Evolutionary conservation across 2,888 invertebrate species (phyloP).

Genomic region (Unio pictorum): DNA sequence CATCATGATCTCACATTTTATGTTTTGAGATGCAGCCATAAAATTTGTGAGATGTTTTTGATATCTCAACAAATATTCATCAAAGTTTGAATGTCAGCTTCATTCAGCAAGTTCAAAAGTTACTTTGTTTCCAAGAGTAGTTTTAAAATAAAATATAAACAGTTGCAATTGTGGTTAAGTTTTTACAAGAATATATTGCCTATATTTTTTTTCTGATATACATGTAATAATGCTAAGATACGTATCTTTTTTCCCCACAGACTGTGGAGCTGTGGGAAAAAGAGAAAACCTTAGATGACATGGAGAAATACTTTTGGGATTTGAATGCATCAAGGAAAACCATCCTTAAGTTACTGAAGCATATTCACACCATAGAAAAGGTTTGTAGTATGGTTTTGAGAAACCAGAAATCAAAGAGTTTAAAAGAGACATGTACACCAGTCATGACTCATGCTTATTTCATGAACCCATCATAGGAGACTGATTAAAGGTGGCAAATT

Average conservation of each 20-base stretch:
- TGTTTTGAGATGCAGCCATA: too few species aligned
- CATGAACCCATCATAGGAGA: not conserved
- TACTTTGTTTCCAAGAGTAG: too few species aligned
- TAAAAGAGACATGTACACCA: not conserved
- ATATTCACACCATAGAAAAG: slow-evolving; percentile 33
- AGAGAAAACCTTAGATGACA: slow-evolving; percentile 86
- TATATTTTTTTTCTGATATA: too few species aligned
- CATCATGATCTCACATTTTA: too few species aligned
- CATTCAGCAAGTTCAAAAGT: too few species aligned
- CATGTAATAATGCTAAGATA: not conserved
- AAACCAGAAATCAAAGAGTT: not conserved
- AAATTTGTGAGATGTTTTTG: too few species aligned
- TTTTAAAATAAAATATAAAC: too few species aligned
- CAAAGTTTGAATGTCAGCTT: too few species aligned
- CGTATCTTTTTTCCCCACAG: slow-evolving; percentile 68
- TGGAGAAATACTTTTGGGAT: slow-evolving; percentile 90
- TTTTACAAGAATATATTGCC: too few species aligned
- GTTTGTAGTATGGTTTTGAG: slow-evolving; percentile 14
- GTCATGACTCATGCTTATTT: not conserved
- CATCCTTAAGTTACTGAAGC: slow-evolving; percentile 71
- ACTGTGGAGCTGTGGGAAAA: slow-evolving; percentile 89
- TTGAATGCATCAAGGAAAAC: slow-evolving; percentile 80
- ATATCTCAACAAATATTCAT: too few species aligned
- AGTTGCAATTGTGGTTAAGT: too few species aligned
- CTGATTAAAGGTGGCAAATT: slow-evolving; percentile 9